A percentile compares a stretch with the other conserved stretches of the same genome.
Conservation (phyloP, 2,797 vertebrate genomes). For the Neoniphon sammara region DNA sequence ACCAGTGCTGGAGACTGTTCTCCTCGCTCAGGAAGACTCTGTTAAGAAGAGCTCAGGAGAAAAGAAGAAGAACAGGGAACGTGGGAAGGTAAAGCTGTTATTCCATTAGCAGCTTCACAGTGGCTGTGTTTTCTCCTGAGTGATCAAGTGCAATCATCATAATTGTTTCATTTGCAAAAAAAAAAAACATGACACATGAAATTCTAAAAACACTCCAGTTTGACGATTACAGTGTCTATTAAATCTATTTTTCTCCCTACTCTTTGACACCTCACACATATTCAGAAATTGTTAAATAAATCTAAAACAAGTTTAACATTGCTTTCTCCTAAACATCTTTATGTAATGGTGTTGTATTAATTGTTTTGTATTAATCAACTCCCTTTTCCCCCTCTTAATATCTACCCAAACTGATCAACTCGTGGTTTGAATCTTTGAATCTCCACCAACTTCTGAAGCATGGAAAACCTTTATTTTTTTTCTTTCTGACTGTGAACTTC, state of each 20-base stretch:
- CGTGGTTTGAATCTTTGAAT: conserved; percentile 46
- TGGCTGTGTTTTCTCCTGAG: not conserved
- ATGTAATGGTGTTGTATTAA: conserved; percentile 3
- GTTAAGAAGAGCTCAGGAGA: conserved; percentile 75
- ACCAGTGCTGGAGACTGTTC: conserved; percentile 63
- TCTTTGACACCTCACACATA: not conserved
- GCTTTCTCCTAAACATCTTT: conserved; percentile 22
- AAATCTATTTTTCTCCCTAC: conserved; percentile 2
- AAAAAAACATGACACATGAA: conserved; percentile 14
- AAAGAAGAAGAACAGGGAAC: conserved; percentile 81
- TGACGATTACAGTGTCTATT: conserved; percentile 20
- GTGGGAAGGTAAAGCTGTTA: conserved; percentile 82
- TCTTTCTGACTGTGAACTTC: conserved; percentile 76
- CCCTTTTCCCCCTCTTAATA: conserved; percentile 23
- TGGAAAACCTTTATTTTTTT: conserved; percentile 57
- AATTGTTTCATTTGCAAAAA: not conserved
- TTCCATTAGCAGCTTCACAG: not conserved
- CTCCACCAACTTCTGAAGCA: conserved; percentile 52
- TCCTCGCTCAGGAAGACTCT: conserved; percentile 70
- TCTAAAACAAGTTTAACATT: conserved; percentile 43
- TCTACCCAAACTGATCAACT: conserved; percentile 41
- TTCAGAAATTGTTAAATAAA: conserved; percentile 10
- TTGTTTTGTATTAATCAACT: conserved; percentile 40
- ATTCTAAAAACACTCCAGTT: not conserved
- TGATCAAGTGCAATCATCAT: conserved; percentile 4